Percentiles rank a stretch among this genome's conserved stretches.
Conservation (phyloP, 2,797 vertebrate species). For the Discoglossus pictus region DNA sequence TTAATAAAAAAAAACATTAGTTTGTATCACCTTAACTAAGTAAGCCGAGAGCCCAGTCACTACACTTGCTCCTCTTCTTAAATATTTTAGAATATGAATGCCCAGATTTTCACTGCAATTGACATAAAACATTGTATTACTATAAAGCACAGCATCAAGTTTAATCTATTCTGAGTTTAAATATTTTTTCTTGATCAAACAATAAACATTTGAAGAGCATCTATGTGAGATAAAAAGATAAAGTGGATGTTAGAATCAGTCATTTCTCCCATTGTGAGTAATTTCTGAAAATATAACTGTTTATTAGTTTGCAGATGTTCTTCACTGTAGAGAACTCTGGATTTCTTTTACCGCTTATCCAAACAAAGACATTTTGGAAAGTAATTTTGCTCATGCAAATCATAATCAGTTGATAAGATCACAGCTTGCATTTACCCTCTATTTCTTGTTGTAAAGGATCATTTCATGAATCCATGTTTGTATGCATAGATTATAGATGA, state of each 20-base stretch:
- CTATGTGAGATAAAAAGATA: conserved; percentile 27
- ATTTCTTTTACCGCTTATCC: too few relatives aligned
- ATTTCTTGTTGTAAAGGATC: not conserved
- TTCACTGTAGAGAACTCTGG: not conserved
- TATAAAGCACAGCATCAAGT: too few relatives aligned
- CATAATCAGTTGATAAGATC: not conserved
- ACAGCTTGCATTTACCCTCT: not conserved
- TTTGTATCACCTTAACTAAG: too few relatives aligned
- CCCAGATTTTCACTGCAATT: too few relatives aligned
- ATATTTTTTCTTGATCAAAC: conserved; percentile 7
- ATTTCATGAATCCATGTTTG: too few relatives aligned
- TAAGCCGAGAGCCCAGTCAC: too few relatives aligned
- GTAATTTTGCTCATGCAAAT: not conserved
- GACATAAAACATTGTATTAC: too few relatives aligned
- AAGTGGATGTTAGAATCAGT: conserved; percentile 8
- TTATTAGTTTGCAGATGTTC: conserved; percentile 28
- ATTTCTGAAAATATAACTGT: conserved; percentile 28
- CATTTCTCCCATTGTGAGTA: conserved; percentile 26
- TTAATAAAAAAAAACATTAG: too few relatives aligned
- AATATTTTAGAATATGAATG: too few relatives aligned
- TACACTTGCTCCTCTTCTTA: too few relatives aligned
- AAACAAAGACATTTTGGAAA: not conserved
- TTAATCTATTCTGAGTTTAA: conserved; percentile 7
- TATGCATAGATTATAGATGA: too few relatives aligned
- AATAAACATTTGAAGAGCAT: conserved; percentile 25